Evolutionary conservation across 2,797 vertebrate species (phyloP).

Genomic region (Trachurus trachurus): DNA sequence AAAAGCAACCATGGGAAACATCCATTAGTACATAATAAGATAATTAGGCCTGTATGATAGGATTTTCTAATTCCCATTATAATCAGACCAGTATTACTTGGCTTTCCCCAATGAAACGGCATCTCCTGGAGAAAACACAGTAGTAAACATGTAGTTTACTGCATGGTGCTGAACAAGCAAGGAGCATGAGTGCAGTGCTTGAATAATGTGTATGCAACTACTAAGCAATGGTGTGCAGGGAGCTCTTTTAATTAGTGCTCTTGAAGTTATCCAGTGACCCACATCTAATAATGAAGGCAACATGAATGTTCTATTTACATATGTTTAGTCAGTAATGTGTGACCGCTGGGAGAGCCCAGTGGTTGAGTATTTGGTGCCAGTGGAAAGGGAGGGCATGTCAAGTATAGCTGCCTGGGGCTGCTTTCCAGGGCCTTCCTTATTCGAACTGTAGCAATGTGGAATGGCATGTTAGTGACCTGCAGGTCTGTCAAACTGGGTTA

Average conservation of each 20-base stretch:
- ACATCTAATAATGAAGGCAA: slow-evolving; percentile 84
- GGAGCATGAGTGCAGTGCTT: slow-evolving; percentile 47
- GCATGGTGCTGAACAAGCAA: slow-evolving; percentile 54
- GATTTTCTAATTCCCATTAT: slow-evolving; percentile 43
- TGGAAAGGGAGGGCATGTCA: slow-evolving; percentile 65
- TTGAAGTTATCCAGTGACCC: slow-evolving; percentile 83
- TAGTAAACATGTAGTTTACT: slow-evolving; percentile 43
- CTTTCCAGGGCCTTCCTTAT: slow-evolving; percentile 57
- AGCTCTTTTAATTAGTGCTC: slow-evolving; percentile 81
- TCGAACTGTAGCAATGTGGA: slow-evolving; percentile 46
- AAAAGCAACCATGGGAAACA: slow-evolving; percentile 4
- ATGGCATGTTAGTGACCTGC: slow-evolving; percentile 52
- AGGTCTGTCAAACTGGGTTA: slow-evolving; percentile 62
- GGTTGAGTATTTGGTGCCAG: slow-evolving; percentile 65
- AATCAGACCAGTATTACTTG: slow-evolving; percentile 38
- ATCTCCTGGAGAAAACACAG: slow-evolving; percentile 45
- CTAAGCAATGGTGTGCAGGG: slow-evolving; percentile 66
- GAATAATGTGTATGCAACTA: slow-evolving; percentile 61
- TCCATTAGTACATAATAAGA: slow-evolving; percentile 39
- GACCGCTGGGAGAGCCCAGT: slow-evolving; percentile 72
- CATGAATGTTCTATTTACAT: slow-evolving; percentile 84
- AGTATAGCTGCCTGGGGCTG: slow-evolving; percentile 56
- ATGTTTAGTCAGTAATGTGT: slow-evolving; percentile 81
- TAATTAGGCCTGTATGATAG: slow-evolving; percentile 6
- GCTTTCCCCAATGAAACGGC: slow-evolving; percentile 38